Evolutionary conservation across 2,113 vertebrate genomes (phyloP), one percentile per base, ranked within the genome.

Genomic region (Falco punctatus): DNA sequence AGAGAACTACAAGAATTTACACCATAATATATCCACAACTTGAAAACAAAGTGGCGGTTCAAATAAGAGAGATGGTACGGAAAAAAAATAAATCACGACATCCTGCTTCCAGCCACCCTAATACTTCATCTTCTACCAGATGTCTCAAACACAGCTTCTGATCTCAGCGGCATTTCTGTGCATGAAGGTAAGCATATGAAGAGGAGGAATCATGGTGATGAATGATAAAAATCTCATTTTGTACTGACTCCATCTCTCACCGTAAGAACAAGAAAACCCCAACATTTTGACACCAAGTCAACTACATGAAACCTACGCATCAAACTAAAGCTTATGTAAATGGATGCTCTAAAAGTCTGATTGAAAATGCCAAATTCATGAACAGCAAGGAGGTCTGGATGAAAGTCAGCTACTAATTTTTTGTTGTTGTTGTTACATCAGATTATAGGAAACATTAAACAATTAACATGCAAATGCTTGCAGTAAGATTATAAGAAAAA

Each of bases 21-120:
- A 94, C 74, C 89, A 18, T 21, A 66, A 87, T 28, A 80, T 15
- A 97, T 86, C 67, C 89, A 92, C 84, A 96, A 95, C 91, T 90
- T 59, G 74, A 95, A 97, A 93, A 94, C 77, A 91, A 95, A 94
- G 89, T 52, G 86, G 51, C 3, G 1, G 66, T 70, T 95, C 88
- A 94, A 94, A 59, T 54, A 92, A 95, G 92, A 92, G 91, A 92
- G 77, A 95, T 66, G 73, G 74, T 49, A 91, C 46, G 0, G 55
- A 88, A 91, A 81, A 66, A 74, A 84, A 64, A 67, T 3, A 69
- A 86, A 87, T 54, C 61, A 69, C 89, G 88, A 62, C 46, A 79
- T 92, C 74, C 81, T 85, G 59, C 70, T 91, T 91, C 84, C 81
- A 96, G 67, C 38, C 62, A 73, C 62, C 67, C 84, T 73, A 71